Evolutionary conservation across 2,113 vertebrate species (phyloP).

Genomic region (Morone chrysops): DNA sequence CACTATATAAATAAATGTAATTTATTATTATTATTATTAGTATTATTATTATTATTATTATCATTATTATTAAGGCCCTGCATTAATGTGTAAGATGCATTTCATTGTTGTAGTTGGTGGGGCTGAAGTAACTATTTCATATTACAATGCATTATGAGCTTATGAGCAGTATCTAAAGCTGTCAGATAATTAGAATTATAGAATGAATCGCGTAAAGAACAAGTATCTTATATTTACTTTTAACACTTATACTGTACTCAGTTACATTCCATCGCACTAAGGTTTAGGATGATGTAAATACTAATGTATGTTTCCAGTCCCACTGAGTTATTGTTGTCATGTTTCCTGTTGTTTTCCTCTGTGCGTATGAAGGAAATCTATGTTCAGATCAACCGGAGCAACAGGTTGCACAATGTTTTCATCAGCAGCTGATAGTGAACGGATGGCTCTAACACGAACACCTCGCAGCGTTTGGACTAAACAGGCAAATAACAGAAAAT

Average conservation of each 20-base stretch:
- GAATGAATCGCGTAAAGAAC: background rate
- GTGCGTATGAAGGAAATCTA: background rate
- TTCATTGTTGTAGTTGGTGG: background rate
- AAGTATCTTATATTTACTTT: background rate
- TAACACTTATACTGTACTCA: background rate
- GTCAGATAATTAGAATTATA: background rate
- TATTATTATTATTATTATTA: no score
- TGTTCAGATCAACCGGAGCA: background rate
- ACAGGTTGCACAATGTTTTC: conserved; percentile 36
- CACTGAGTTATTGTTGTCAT: background rate
- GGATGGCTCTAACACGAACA: no score
- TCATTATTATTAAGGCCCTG: no score
- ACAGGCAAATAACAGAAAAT: background rate
- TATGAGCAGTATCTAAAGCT: no score
- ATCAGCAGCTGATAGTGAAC: background rate
- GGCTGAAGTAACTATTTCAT: background rate
- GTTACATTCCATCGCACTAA: background rate
- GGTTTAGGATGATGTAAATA: background rate
- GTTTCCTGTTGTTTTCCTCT: conserved; percentile 6
- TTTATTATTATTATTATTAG: no score
- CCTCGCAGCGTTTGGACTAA: background rate
- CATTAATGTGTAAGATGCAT: background rate
- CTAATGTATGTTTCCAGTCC: background rate
- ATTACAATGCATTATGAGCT: background rate
- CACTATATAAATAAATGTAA: no score